These are phyloP conservation scores for Zaprionus camerounensis DNA, from an alignment of 1,140 invertebrate genomes.

Conservation along the genomic window DNA sequence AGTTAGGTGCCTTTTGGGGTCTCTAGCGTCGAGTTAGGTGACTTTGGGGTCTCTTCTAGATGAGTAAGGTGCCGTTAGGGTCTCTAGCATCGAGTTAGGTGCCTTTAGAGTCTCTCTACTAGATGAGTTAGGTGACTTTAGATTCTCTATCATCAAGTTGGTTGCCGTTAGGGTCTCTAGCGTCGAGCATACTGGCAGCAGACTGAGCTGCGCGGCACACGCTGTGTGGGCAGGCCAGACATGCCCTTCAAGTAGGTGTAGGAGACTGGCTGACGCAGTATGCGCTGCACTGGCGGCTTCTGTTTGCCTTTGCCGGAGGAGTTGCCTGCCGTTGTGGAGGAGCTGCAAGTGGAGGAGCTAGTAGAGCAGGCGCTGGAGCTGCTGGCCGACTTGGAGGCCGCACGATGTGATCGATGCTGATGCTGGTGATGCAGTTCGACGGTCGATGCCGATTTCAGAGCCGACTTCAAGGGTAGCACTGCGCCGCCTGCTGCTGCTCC, in stretches of 20 bases:
- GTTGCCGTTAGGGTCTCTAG: constrained; percentile 49
- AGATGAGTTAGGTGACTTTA: too few species aligned
- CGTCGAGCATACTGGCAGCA: constrained; percentile 82
- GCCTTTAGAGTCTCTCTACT: too few species aligned
- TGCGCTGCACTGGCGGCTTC: constrained; percentile 88
- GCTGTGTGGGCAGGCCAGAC: constrained; percentile 91
- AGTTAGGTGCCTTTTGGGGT: too few species aligned
- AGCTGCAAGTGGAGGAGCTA: constrained; percentile 20
- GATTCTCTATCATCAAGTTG: too few species aligned
- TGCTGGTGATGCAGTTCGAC: constrained; percentile 69
- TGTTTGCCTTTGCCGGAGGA: constrained; percentile 50
- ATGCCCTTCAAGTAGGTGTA: constrained; percentile 92
- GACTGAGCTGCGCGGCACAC: constrained; percentile 87
- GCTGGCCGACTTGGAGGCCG: constrained; percentile 40
- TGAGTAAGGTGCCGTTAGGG: too few species aligned
- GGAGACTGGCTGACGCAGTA: constrained; percentile 89
- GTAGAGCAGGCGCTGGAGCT: constrained; percentile 47
- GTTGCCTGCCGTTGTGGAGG: constrained; percentile 29
- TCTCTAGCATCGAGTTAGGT: too few species aligned
- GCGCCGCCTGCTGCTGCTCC: constrained; percentile 10
- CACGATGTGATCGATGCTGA: constrained; percentile 27
- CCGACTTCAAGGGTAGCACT: constrained; percentile 68
- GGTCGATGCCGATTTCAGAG: constrained; percentile 74
- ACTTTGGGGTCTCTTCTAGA: too few species aligned
- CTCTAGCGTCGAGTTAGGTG: too few species aligned